These are phyloP conservation scores for Halcyon chelicuti DNA, from an alignment of 2,797 vertebrate genomes.

Conservation along the genomic window DNA sequence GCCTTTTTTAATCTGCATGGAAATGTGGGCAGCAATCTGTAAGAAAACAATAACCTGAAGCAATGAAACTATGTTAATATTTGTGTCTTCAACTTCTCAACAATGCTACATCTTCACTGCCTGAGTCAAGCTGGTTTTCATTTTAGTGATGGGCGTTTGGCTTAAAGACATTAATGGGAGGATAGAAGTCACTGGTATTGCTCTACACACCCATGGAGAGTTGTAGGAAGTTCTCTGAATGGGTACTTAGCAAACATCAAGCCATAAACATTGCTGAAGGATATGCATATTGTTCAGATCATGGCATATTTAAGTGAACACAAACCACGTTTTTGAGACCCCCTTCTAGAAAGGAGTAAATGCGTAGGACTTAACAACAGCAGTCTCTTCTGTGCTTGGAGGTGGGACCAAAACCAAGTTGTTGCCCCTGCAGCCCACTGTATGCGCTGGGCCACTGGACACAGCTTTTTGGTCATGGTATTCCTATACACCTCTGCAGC, in stretches of 20 bases:
- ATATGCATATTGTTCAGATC: not conserved
- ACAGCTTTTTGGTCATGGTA: not conserved
- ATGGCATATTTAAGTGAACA: not conserved
- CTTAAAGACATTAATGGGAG: not conserved
- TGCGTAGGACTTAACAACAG: not conserved
- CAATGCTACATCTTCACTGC: not conserved
- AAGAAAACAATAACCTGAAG: not conserved
- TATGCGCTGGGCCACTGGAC: not conserved
- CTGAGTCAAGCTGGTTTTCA: not conserved
- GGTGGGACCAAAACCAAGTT: not conserved
- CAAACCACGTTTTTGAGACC: not conserved
- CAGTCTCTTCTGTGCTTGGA: not conserved
- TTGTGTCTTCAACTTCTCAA: not conserved
- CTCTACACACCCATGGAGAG: not conserved
- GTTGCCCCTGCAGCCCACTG: not conserved
- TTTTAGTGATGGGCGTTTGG: not conserved
- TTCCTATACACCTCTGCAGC: not conserved
- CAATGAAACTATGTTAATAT: not conserved
- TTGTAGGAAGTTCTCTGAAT: not conserved
- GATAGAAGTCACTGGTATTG: not conserved
- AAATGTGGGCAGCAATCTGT: not conserved
- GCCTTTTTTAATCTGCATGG: not conserved
- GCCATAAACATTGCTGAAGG: not conserved
- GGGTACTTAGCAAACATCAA: not conserved
- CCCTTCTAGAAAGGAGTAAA: not conserved